phyloP scores from a whole-genome alignment of 2,888 invertebrate genomes.

The Pheosia gnoma region DNA sequence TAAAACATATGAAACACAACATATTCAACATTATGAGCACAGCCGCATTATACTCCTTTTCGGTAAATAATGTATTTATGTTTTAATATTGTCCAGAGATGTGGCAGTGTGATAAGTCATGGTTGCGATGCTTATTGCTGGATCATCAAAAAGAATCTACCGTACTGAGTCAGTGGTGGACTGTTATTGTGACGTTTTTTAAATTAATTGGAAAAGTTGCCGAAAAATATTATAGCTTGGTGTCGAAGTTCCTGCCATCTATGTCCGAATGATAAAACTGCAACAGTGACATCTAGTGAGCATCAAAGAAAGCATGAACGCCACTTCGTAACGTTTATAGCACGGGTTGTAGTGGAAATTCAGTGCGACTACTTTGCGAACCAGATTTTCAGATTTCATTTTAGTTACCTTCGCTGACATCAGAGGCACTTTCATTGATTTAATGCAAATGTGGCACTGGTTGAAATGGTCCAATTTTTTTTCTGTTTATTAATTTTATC shows the following conservation, averaged over 20 bases:
- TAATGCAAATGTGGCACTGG: not conserved
- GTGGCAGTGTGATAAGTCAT: no score
- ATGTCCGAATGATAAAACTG: not conserved
- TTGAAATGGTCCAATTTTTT: not conserved
- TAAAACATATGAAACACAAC: no score
- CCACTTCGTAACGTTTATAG: not conserved
- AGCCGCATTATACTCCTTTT: no score
- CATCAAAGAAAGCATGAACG: not conserved
- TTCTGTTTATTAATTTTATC: no score
- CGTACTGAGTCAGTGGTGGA: not conserved
- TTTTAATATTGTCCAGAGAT: no score
- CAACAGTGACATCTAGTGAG: slow-evolving; percentile 19
- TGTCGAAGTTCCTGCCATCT: slow-evolving; percentile 19
- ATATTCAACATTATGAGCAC: no score
- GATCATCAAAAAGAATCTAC: no score
- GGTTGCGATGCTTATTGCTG: no score
- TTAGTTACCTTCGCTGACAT: not conserved
- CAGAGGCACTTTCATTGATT: slow-evolving; percentile 1
- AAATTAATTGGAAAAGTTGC: not conserved
- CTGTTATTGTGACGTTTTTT: not conserved
- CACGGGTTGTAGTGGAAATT: not conserved
- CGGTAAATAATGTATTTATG: no score
- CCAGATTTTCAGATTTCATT: slow-evolving; percentile 2
- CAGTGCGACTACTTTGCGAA: not conserved
- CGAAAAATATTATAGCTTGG: not conserved